Conservation (phyloP, 2,797 vertebrate species). For the Macroramphosus scolopax region DNA sequence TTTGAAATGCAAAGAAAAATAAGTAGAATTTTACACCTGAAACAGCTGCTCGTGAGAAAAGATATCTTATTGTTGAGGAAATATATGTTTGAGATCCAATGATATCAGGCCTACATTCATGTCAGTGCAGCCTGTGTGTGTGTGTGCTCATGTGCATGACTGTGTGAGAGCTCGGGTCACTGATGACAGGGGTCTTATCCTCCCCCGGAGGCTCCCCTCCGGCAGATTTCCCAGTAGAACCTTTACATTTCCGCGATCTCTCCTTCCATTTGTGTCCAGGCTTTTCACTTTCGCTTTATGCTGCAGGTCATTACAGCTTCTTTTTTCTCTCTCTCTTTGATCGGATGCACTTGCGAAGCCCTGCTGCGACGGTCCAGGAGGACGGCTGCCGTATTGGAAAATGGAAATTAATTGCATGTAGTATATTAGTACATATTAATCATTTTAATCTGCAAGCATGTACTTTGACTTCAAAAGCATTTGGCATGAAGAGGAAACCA, state of each 20-base stretch:
- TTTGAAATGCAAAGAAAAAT: neutral
- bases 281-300: constrained; percentile 37
- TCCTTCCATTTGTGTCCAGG: constrained; percentile 38
- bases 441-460: constrained; percentile 15
- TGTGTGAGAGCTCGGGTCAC: constrained; percentile 28
- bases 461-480: too few relatives aligned
- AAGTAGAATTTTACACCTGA: too few relatives aligned
- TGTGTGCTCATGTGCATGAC: constrained; percentile 20
- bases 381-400: constrained; percentile 9
- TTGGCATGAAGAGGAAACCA: constrained; percentile 1
- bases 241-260: constrained; percentile 34
- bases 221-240: constrained; percentile 62
- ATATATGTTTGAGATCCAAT: neutral
- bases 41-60: neutral
- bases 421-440: neutral
- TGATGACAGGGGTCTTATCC: constrained; percentile 39
- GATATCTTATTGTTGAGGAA: neutral
- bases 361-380: constrained; percentile 5
- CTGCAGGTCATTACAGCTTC: constrained; percentile 34
- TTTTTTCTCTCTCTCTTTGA: constrained; percentile 38
- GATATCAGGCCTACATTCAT: constrained; percentile 6
- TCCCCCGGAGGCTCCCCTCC: constrained; percentile 31
- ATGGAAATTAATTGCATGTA: constrained; percentile 3
- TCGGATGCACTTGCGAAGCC: constrained; percentile 20
- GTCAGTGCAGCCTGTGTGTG: constrained; percentile 1